phyloP scores from a whole-genome alignment of 2,113 vertebrate species.

The Ammodramus savannarum region DNA sequence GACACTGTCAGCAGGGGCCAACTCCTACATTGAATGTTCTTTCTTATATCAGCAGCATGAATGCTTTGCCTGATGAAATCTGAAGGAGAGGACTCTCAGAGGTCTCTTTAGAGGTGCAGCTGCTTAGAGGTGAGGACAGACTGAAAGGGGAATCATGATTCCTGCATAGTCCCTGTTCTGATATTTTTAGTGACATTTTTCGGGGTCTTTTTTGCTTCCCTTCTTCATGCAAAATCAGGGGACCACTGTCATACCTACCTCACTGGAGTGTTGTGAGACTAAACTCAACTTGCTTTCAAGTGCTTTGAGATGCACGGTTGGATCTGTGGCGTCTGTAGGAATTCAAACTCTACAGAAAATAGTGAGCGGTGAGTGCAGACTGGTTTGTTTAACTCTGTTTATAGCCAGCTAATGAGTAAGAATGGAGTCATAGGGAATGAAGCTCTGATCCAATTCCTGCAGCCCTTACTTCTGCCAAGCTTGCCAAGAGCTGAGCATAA shows the following conservation, averaged over 20 bases:
- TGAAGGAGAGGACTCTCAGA: not conserved
- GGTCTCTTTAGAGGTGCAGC: not conserved
- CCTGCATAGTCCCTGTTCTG: not conserved
- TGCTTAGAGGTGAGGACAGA: not conserved
- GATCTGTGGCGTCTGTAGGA: not conserved
- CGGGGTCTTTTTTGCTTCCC: not conserved
- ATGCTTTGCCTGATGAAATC: not conserved
- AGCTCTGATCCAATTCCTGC: constrained; percentile 10
- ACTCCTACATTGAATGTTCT: not conserved
- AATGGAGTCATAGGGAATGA: not conserved
- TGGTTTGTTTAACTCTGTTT: constrained; percentile 32
- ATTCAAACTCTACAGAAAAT: not conserved
- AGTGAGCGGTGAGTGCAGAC: not conserved
- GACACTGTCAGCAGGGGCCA: not conserved
- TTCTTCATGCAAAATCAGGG: not conserved
- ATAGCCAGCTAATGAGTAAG: constrained; percentile 50
- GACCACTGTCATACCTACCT: not conserved
- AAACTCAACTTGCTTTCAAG: not conserved
- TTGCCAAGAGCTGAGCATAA: constrained; percentile 29
- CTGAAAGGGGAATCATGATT: not conserved
- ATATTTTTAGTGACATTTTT: not conserved
- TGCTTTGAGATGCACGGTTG: not conserved
- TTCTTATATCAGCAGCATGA: not conserved
- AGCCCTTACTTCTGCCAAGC: not conserved
- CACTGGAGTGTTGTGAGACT: not conserved